Conservation (phyloP, 2,888 invertebrate species). For the Chironomus riparius region DNA sequence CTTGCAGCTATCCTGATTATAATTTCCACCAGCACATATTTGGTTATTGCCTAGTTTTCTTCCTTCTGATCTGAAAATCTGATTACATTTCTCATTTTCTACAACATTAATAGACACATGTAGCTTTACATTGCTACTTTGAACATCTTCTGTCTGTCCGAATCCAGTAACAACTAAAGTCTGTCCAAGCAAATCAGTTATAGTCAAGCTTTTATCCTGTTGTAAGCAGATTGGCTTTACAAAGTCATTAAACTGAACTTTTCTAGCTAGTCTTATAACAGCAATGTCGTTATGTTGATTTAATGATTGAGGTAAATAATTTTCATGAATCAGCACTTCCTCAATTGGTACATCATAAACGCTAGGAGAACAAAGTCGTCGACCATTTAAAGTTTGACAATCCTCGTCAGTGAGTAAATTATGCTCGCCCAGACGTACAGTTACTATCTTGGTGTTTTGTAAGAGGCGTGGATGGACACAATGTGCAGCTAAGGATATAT, state of each 20-base stretch:
- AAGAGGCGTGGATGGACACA: background rate
- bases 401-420: constrained; percentile 48
- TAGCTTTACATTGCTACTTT: constrained; percentile 47
- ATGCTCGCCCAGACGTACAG: constrained; percentile 38
- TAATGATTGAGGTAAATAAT: constrained; percentile 47
- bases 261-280: constrained; percentile 50
- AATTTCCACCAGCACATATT: constrained; percentile 5
- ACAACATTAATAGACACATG: constrained; percentile 45
- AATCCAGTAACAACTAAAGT: constrained; percentile 52
- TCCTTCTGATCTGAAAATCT: constrained; percentile 21
- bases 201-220: constrained; percentile 31
- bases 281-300: constrained; percentile 64
- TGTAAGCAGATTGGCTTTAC: constrained; percentile 55
- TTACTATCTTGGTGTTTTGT: constrained; percentile 1
- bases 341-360: constrained; percentile 53
- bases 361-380: constrained; percentile 54
- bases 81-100: constrained; percentile 43
- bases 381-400: constrained; percentile 36
- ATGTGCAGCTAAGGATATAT: background rate
- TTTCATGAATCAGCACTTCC: constrained; percentile 53
- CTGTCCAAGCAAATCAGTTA: constrained; percentile 37
- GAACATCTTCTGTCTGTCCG: constrained; percentile 46
- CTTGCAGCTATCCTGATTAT: constrained; percentile 41
- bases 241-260: constrained; percentile 48
- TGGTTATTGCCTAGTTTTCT: background rate